A percentile compares a stretch with the other conserved stretches of the same genome.
Evolutionary conservation across 2,797 vertebrate species (phyloP).

Genomic region (Argya squamiceps): DNA sequence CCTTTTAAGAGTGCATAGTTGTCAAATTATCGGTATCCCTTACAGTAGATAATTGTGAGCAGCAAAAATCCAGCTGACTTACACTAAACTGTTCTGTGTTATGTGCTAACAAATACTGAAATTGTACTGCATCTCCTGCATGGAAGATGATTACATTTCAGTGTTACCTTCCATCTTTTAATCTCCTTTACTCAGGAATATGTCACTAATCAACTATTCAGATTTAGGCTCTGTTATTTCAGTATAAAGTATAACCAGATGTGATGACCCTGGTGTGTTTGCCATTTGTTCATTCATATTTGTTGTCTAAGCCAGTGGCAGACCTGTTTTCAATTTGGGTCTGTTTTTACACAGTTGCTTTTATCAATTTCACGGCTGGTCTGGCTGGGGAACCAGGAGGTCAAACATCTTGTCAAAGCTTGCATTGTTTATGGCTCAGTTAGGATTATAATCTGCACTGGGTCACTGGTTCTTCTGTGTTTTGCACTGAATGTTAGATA

Average conservation of each 20-base stretch:
- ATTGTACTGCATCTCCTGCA: not conserved
- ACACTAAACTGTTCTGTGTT: not conserved
- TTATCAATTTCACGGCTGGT: constrained; percentile 32
- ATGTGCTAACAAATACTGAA: not conserved
- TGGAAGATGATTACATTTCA: not conserved
- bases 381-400: not conserved
- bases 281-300: not conserved
- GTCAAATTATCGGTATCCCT: not conserved
- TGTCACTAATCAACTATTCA: not conserved
- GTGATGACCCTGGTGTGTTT: not conserved
- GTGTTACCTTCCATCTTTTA: not conserved
- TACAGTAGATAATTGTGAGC: not conserved
- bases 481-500: not conserved
- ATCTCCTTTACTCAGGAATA: not conserved
- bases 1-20: not conserved
- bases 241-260: not conserved
- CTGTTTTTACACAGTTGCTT: not conserved
- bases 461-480: not conserved
- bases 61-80: not conserved
- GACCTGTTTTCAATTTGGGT: not conserved
- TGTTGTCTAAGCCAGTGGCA: not conserved
- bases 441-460: constrained; percentile 3
- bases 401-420: constrained; percentile 10
- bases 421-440: not conserved
- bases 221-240: not conserved